Evolutionary conservation across 2,888 invertebrate genomes (phyloP).

Genomic region (Stenoptilia bipunctidactyla): DNA sequence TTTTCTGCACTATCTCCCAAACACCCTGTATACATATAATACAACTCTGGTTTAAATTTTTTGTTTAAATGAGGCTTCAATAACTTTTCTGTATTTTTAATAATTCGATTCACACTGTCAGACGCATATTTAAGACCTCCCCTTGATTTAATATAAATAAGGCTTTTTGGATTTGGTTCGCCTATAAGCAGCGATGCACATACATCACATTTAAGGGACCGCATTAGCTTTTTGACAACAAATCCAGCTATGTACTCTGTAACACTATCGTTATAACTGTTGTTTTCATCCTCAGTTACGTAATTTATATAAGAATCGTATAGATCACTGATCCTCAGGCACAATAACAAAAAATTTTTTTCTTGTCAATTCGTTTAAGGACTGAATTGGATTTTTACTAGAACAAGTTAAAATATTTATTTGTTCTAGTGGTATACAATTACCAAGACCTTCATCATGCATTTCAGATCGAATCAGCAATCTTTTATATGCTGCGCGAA

Average conservation of each 20-base stretch:
- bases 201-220: neutral
- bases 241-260: slow-evolving; percentile 5
- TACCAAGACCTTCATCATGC: slow-evolving; percentile 10
- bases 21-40: slow-evolving; percentile 3
- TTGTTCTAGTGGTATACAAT: slow-evolving; percentile 12
- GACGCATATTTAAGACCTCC: slow-evolving; percentile 2
- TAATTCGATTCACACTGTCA: neutral
- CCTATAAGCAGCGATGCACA: neutral
- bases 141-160: neutral
- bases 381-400: slow-evolving; percentile 10
- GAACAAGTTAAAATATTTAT: slow-evolving; percentile 14
- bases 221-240: neutral
- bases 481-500: slow-evolving; percentile 13
- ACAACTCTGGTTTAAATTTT: too few relatives aligned
- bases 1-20: too few relatives aligned
- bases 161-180: neutral
- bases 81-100: slow-evolving; percentile 3
- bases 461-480: slow-evolving; percentile 12
- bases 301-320: slow-evolving; percentile 5
- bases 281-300: neutral
- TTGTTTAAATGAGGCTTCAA: neutral
- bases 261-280: neutral
- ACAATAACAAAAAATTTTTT: slow-evolving; percentile 6
- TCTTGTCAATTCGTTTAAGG: slow-evolving; percentile 6
- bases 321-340: slow-evolving; percentile 6